Evolutionary conservation across 92 coral and sea anemone species (phyloP).

Genomic region (Galaxea fascicularis): DNA sequence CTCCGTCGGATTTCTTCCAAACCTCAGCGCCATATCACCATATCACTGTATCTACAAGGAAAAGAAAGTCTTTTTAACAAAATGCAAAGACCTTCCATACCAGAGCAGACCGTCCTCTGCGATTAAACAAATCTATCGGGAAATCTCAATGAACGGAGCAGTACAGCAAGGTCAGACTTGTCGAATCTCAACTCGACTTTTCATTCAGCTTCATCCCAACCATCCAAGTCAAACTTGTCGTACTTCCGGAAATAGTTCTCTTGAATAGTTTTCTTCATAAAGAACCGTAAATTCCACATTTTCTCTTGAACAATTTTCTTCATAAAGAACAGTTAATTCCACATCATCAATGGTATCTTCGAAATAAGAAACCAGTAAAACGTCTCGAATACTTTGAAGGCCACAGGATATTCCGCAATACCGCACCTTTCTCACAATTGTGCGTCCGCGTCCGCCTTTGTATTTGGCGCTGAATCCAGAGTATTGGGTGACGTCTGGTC

Average conservation of each 20-base stretch:
- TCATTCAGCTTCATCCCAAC: conserved; percentile 63
- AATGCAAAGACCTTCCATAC: conserved; percentile 57
- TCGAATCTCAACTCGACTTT: conserved; percentile 53
- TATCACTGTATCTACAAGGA: conserved; percentile 67
- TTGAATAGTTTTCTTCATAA: too few species aligned
- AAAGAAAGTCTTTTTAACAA: conserved; percentile 61
- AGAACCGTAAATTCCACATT: too few species aligned
- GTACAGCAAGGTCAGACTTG: conserved; percentile 47
- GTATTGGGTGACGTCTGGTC: conserved; percentile 26
- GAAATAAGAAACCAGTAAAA: conserved; percentile 45
- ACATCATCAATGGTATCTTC: conserved; percentile 54
- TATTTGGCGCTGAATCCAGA: conserved; percentile 43
- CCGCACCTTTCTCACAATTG: conserved; percentile 20
- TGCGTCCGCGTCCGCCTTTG: conserved; percentile 30
- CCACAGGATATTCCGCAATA: conserved; percentile 41
- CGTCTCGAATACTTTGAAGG: conserved; percentile 66
- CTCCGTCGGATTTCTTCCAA: conserved; percentile 76
- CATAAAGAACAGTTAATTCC: conserved; percentile 59
- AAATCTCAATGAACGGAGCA: conserved; percentile 35
- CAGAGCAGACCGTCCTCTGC: conserved; percentile 62
- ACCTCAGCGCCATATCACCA: conserved; percentile 59
- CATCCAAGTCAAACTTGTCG: conserved; percentile 38
- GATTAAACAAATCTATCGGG: conserved; percentile 46
- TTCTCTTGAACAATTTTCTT: too few species aligned
- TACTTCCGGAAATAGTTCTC: conserved; percentile 49